phyloP scores from a whole-genome alignment of 2,797 vertebrate genomes.

The Diplodus puntazzo region DNA sequence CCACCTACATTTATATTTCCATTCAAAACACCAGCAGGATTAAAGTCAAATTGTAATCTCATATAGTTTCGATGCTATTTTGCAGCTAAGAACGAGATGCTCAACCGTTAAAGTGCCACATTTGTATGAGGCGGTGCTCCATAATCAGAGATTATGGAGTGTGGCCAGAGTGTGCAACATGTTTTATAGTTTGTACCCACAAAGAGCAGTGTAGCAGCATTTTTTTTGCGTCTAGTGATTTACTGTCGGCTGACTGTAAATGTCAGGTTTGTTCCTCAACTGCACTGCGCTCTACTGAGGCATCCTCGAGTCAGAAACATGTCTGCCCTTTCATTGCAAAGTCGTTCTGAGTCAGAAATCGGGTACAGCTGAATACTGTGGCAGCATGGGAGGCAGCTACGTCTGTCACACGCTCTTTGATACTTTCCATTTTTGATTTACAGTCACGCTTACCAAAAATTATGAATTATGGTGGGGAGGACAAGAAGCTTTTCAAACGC shows the following conservation, averaged over 20 bases:
- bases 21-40: not conserved
- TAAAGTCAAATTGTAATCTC: not conserved
- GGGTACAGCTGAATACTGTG: conserved; percentile 15
- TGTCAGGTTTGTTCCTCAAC: conserved; percentile 44
- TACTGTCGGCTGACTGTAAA: conserved; percentile 57
- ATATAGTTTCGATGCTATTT: not conserved
- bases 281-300: conserved; percentile 23
- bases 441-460: conserved; percentile 6
- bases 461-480: conserved; percentile 42
- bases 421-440: conserved; percentile 43
- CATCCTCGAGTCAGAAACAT: conserved; percentile 18
- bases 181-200: conserved; percentile 58
- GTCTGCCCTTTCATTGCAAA: conserved; percentile 38
- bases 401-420: conserved; percentile 20
- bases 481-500: conserved; percentile 30
- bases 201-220: conserved; percentile 52
- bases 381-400: conserved; percentile 36
- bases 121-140: conserved; percentile 23
- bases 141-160: conserved; percentile 46
- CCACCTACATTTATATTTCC: not conserved
- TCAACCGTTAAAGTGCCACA: conserved; percentile 14
- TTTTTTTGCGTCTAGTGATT: conserved; percentile 51
- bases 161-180: conserved; percentile 48
- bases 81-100: conserved; percentile 2
- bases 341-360: conserved; percentile 37